Base-by-base conservation (phyloP, 2,888 invertebrate species). In the Laothoe populi region DNA sequence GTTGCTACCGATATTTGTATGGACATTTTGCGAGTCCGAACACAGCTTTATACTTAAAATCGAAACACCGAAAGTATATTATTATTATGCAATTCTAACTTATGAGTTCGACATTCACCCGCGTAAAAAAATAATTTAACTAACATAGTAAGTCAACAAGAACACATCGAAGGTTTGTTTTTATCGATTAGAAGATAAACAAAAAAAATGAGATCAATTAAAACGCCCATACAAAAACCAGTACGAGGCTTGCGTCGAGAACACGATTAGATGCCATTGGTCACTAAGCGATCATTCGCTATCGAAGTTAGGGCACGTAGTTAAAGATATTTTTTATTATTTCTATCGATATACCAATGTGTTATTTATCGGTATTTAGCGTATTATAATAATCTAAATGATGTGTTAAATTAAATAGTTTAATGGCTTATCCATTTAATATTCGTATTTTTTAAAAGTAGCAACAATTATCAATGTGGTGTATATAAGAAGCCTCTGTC, bases 191-290 rank as follows among this genome's bases (percentile, higher is more conserved):
- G 10, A 24, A 49, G 8, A 38, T 31, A 53, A 42, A 40, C 11
- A 49, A 60, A 72, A 74, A 73, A 79, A 83, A 76, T 88, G 90
- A 90, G 90, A 90, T 90, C 89, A 88, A 73, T 75, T 60, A 44
- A 70, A 84, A 84, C 82, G 84, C 81, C 86, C 87, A 85, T 85
- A 90, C 88, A 87, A 86, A 84, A 68, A 84, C 82, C 85, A 81
- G 86, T 73, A 76, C 46, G 53, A 63, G 65, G 61, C 57, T 64
- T 61, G 35, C 4, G 35, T 53, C 57, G 61, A 26, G 26, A 31
- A 60, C 40, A 40, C 26, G 26, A 31, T 40, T 24, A 16, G 35
- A 40, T 46, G 21, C n/a, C 16, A 21, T 49, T 16, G 21, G 46
- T 24, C 38, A 42, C 42, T 40, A n/a, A 60, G 26, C 42, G 26